phyloP scores from a whole-genome alignment of 2,797 vertebrate species.

The Sebastes steindachneri region DNA sequence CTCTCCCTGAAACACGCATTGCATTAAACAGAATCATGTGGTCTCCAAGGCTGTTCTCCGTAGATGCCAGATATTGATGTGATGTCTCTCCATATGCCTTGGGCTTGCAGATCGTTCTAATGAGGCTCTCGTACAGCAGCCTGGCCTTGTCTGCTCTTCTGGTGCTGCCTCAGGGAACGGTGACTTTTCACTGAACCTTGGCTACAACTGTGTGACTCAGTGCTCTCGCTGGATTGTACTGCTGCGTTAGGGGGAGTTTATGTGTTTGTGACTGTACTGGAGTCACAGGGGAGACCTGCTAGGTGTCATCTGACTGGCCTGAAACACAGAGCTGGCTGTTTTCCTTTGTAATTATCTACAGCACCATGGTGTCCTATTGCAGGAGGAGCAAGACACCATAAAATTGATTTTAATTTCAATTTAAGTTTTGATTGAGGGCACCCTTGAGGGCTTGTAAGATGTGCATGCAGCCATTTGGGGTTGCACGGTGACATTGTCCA shows the following conservation, averaged over 20 bases:
- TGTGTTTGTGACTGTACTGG: neutral
- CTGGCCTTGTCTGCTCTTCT: neutral
- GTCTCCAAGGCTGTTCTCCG: neutral
- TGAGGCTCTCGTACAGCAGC: conserved; percentile 10
- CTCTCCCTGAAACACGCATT: neutral
- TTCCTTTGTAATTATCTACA: neutral
- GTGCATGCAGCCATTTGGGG: neutral
- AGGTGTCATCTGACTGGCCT: conserved; percentile 17
- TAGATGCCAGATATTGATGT: conserved; percentile 38
- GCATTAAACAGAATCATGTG: neutral
- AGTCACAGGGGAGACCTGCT: conserved; percentile 10
- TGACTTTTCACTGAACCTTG: neutral
- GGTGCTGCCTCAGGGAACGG: neutral
- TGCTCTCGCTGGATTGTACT: neutral
- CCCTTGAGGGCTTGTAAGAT: too few relatives aligned
- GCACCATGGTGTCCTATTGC: neutral
- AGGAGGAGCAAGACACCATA: neutral
- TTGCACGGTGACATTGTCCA: neutral
- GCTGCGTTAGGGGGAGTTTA: neutral
- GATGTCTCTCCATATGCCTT: conserved; percentile 8
- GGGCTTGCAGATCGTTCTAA: conserved; percentile 34
- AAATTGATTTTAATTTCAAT: neutral
- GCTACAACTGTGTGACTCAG: neutral
- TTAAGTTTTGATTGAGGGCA: neutral
- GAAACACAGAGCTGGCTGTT: conserved; percentile 5